Evolutionary conservation across 2,888 invertebrate species (phyloP).

Genomic region (Oligia fasciuncula): DNA sequence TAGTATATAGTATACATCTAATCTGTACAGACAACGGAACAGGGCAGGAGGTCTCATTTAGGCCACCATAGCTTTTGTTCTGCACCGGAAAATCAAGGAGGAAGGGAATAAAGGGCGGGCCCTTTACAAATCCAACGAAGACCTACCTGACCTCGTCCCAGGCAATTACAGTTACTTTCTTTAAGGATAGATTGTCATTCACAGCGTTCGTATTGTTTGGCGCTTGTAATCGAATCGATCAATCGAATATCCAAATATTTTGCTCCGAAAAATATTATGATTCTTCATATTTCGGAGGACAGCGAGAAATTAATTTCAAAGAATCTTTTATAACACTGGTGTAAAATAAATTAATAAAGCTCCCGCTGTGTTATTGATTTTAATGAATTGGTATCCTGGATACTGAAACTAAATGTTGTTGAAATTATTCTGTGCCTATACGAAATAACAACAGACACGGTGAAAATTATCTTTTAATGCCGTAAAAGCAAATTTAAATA

Average conservation of each 20-base stretch:
- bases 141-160: slow-evolving; percentile 76
- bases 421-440: not conserved
- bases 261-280: slow-evolving; percentile 46
- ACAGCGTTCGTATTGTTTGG: slow-evolving; percentile 62
- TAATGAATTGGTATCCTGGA: slow-evolving; percentile 6
- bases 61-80: slow-evolving; percentile 78
- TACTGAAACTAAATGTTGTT: slow-evolving; percentile 4
- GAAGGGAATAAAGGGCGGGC: slow-evolving; percentile 74
- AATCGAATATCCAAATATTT: slow-evolving; percentile 38
- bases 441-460: not conserved
- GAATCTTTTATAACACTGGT: slow-evolving; percentile 33
- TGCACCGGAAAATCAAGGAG: slow-evolving; percentile 79
- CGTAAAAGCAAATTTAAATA: not conserved
- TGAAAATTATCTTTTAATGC: not conserved
- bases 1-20: slow-evolving; percentile 53
- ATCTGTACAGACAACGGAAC: slow-evolving; percentile 70
- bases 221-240: slow-evolving; percentile 36
- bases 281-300: slow-evolving; percentile 26
- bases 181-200: slow-evolving; percentile 76
- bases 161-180: slow-evolving; percentile 82
- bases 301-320: slow-evolving; percentile 40
- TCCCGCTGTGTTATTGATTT: slow-evolving; percentile 52
- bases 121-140: slow-evolving; percentile 80
- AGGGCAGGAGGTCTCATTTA: slow-evolving; percentile 76
- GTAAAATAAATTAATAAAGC: slow-evolving; percentile 49